A percentile compares a stretch with the other conserved stretches of the same genome.
phyloP scores from a whole-genome alignment of 2,113 vertebrate genomes.

The Datnioides undecimradiatus region DNA sequence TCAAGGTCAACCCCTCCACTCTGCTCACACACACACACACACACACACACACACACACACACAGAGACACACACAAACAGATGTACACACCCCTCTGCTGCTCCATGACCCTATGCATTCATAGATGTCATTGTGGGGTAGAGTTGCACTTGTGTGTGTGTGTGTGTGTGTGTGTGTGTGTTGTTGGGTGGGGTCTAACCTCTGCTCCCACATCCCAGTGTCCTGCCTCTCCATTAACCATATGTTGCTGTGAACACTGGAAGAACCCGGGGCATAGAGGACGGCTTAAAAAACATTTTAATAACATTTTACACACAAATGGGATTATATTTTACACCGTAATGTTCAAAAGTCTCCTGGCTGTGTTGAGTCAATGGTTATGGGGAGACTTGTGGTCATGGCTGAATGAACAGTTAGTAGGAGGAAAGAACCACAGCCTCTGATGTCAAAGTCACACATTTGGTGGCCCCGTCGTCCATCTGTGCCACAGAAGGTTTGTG shows the following conservation, averaged over 20 bases:
- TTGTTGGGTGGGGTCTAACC: neutral
- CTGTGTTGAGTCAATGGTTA: no score
- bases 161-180: neutral
- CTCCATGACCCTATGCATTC: conserved; percentile 17
- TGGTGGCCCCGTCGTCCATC: no score
- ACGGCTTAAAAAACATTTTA: neutral
- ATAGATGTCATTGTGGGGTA: conserved; percentile 2
- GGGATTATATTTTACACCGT: no score
- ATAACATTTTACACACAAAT: no score
- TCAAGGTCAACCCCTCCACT: conserved; percentile 5
- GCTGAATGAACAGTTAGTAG: neutral
- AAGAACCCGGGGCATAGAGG: neutral
- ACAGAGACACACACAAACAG: conserved; percentile 2
- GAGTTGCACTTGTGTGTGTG: neutral
- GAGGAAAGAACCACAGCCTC: no score
- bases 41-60: conserved; percentile 3
- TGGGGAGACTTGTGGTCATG: neutral
- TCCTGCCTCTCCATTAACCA: conserved; percentile 15
- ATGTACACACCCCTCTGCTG: conserved; percentile 1
- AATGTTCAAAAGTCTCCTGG: no score
- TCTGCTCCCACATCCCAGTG: neutral
- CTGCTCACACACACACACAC: neutral
- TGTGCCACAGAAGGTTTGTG: no score
- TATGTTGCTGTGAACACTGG: conserved; percentile 3
- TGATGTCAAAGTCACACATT: no score